phyloP scores from a whole-genome alignment of 2,797 vertebrate genomes.

The Oryzias dopingdopingensis region DNA sequence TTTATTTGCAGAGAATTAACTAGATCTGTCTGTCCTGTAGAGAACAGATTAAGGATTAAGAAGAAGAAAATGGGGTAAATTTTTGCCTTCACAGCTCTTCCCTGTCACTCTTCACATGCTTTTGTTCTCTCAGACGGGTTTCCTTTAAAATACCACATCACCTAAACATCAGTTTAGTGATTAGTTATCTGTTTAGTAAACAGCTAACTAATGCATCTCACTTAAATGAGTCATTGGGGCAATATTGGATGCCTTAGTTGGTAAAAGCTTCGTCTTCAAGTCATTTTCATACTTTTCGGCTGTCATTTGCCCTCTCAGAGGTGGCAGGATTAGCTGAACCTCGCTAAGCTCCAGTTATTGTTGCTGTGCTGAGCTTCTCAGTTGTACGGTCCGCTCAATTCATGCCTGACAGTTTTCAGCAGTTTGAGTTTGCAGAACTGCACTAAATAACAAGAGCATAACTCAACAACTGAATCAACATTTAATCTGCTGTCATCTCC shows the following conservation, averaged over 20 bases:
- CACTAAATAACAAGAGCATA: neutral
- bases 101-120: slow-evolving; percentile 1
- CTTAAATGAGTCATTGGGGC: neutral
- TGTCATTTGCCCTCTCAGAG: neutral
- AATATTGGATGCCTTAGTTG: neutral
- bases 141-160: no score
- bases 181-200: no score
- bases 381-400: neutral
- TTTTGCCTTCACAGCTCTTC: slow-evolving; percentile 18
- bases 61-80: slow-evolving; percentile 19
- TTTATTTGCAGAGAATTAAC: slow-evolving; percentile 48
- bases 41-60: slow-evolving; percentile 67
- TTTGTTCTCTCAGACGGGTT: slow-evolving; percentile 6
- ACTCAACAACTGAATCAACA: neutral
- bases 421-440: neutral
- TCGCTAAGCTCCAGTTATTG: neutral
- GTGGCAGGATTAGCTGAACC: neutral
- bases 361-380: neutral
- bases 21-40: slow-evolving; percentile 32
- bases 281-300: neutral
- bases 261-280: neutral
- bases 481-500: no score
- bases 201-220: neutral
- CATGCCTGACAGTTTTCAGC: neutral
- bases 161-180: no score